These are phyloP conservation scores for Merodon equestris DNA, from an alignment of 2,888 invertebrate species.

Conservation along the genomic window DNA sequence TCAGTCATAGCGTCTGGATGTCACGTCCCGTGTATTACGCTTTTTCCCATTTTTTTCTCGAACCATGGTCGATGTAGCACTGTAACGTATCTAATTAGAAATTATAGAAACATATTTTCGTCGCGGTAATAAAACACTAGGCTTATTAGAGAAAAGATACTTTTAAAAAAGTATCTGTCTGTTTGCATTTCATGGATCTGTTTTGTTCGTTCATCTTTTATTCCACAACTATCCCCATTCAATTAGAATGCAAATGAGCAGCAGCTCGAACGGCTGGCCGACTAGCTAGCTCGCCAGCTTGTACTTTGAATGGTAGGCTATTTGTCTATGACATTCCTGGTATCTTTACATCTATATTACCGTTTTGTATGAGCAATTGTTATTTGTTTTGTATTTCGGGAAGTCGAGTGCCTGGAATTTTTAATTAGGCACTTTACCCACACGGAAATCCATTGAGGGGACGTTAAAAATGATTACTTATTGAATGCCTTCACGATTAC, in stretches of 20 bases:
- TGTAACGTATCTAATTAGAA: slow-evolving; percentile 51
- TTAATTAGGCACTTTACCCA: slow-evolving; percentile 27
- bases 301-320: not conserved
- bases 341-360: slow-evolving; percentile 61
- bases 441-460: slow-evolving; percentile 50
- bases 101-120: slow-evolving; percentile 58
- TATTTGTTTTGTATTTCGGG: slow-evolving; percentile 51
- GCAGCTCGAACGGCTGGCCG: slow-evolving; percentile 4
- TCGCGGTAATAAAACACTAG: slow-evolving; percentile 51
- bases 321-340: slow-evolving; percentile 50
- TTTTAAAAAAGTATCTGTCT: too few relatives aligned
- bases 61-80: not conserved
- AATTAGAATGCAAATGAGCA: slow-evolving; percentile 64
- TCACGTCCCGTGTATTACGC: slow-evolving; percentile 53
- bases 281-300: not conserved
- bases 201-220: slow-evolving; percentile 21
- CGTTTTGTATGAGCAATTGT: slow-evolving; percentile 60
- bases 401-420: slow-evolving; percentile 57
- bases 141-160: slow-evolving; percentile 35
- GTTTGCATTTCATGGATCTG: slow-evolving; percentile 9
- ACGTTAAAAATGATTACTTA: slow-evolving; percentile 13
- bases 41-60: not conserved
- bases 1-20: slow-evolving; percentile 48
- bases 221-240: slow-evolving; percentile 32
- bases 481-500: too few relatives aligned